A percentile compares a stretch with the other conserved stretches of the same genome.
Conservation (phyloP, 2,113 vertebrate genomes). For the Chrysemys picta region DNA sequence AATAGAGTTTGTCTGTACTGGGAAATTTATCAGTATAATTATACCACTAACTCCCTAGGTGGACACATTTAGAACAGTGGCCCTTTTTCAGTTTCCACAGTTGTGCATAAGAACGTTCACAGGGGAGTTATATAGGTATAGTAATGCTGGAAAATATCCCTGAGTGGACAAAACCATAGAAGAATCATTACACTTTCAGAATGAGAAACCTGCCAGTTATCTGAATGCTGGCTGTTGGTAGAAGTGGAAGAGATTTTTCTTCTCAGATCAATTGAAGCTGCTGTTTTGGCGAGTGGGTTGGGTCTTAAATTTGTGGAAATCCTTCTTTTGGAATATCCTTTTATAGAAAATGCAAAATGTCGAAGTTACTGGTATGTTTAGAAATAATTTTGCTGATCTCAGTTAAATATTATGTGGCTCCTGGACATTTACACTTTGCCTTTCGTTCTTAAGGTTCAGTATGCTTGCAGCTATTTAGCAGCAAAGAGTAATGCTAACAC, state of each 20-base stretch:
- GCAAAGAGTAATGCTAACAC: background rate
- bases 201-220: background rate
- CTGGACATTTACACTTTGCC: background rate
- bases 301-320: background rate
- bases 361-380: background rate
- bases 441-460: background rate
- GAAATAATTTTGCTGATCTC: background rate
- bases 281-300: background rate
- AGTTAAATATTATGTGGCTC: background rate
- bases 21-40: background rate
- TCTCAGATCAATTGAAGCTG: background rate
- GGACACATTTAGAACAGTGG: background rate
- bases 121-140: background rate
- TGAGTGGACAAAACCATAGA: background rate
- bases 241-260: background rate
- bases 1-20: background rate
- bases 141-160: background rate
- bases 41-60: background rate
- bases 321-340: background rate
- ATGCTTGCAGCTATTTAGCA: background rate
- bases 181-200: background rate
- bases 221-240: background rate
- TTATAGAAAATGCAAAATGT: background rate
- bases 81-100: too few species aligned
- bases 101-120: too few species aligned